Evolutionary conservation across 1,140 invertebrate genomes (phyloP), one percentile per base, ranked within the genome.

Genomic region (Aphis gossypii): DNA sequence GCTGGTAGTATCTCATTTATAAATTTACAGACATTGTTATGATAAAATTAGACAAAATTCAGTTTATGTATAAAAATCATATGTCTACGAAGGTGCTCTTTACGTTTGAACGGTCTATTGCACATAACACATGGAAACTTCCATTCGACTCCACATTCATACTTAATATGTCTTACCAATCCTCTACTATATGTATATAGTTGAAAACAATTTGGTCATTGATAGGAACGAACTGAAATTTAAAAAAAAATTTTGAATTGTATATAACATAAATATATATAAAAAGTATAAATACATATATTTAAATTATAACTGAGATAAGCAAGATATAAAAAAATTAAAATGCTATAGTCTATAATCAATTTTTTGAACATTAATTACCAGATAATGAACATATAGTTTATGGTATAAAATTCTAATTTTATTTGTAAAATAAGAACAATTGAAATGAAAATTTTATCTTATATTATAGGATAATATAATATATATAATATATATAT

Each of bases 121-220:
- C 96, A 96, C 68, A 95, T 94, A 18, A 95, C 95, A 92, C 96
- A 96, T 84, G 90, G 83, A 90, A 95, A 95, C 92, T 95, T 95
- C 0, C 96, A 96, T 84, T 96, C 96, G 38, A 96, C 95, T 5
- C 96, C 96, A 94, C 96, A 97, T 94, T 96, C 96, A 89, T 96
- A 96, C 84, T 96, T 95, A 90, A 96, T 95, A 94, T 96, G 96
- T 68, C 96, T 95, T 94, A 95, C 95, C 0, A 96, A 94, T 1
- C 95, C 91, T 48, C 89, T 93, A 82, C 94, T 94, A 94, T 95
- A 95, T 1, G 95, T 95, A 94, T 96, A 96, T 38, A 94, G 94
- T 93, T 95, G 95, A 82, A 95, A 95, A 46, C 95, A 96, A 87
- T 95, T 95, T 25, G 91, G 94, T 93, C 95, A 96, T 8, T 30